phyloP scores from a whole-genome alignment of 2,888 invertebrate genomes.

The Watsonalla binaria region DNA sequence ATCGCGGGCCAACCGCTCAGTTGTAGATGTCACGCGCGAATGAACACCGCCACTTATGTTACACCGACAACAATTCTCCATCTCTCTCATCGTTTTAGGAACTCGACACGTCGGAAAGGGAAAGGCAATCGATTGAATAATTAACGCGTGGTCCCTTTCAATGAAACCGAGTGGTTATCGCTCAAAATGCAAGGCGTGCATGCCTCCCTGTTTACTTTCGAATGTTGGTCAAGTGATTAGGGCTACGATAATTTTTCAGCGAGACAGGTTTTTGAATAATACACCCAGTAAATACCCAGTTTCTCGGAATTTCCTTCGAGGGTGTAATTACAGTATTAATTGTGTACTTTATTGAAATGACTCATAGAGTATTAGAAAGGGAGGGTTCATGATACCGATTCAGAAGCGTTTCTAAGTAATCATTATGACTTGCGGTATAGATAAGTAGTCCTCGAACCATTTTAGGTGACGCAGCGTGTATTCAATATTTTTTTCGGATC shows the following conservation, averaged over 20 bases:
- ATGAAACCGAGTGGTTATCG: slow-evolving; percentile 53
- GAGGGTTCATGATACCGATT: slow-evolving; percentile 1
- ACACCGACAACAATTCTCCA: slow-evolving; percentile 5
- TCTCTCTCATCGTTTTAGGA: slow-evolving; percentile 28
- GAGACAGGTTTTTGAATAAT: slow-evolving; percentile 17
- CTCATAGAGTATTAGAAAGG: slow-evolving; percentile 13
- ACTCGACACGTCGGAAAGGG: slow-evolving; percentile 24
- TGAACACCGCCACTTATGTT: slow-evolving; percentile 25
- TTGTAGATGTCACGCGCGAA: slow-evolving; percentile 51
- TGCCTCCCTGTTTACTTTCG: slow-evolving; percentile 49
- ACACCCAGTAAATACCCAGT: slow-evolving; percentile 22
- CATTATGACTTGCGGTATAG: neutral
- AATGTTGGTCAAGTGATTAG: slow-evolving; percentile 49
- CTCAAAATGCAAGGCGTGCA: slow-evolving; percentile 57
- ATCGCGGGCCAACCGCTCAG: slow-evolving; percentile 65
- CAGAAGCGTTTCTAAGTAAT: neutral
- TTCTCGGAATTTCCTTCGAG: slow-evolving; percentile 16
- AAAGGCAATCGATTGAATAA: slow-evolving; percentile 56
- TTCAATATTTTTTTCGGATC: too few relatives aligned
- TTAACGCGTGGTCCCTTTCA: slow-evolving; percentile 54
- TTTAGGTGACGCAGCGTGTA: neutral
- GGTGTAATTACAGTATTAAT: slow-evolving; percentile 25
- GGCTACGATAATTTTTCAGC: slow-evolving; percentile 55
- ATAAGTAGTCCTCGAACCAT: neutral
- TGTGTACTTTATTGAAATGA: slow-evolving; percentile 25